Conservation (phyloP, 2,797 vertebrate genomes). For the Brachymystax lenok region DNA sequence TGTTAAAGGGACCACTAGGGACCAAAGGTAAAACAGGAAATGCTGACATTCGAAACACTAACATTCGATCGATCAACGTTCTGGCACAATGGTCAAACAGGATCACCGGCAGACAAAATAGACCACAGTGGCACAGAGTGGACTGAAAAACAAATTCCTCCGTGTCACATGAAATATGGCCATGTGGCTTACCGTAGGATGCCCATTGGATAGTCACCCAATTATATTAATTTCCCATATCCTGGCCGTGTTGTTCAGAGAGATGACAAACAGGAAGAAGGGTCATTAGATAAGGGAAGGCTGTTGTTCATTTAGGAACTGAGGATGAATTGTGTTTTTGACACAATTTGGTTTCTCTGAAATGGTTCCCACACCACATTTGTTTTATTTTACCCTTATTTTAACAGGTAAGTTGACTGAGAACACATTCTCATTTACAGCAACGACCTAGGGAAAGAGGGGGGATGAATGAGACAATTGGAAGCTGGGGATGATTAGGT, state of each 20-base stretch:
- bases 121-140: conserved; percentile 59
- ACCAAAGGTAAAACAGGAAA: conserved; percentile 62
- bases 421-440: no score
- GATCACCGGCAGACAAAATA: conserved; percentile 49
- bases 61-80: conserved; percentile 46
- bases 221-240: conserved; percentile 67
- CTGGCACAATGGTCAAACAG: conserved; percentile 64
- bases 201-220: conserved; percentile 54
- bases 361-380: conserved; percentile 33
- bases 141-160: conserved; percentile 54
- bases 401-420: no score
- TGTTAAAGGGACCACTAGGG: conserved; percentile 32
- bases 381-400: no score
- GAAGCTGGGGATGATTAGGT: no score
- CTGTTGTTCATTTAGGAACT: conserved; percentile 51
- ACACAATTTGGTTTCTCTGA: conserved; percentile 37
- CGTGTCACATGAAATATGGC: conserved; percentile 58
- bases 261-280: conserved; percentile 58
- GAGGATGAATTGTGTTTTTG: conserved; percentile 48
- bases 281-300: conserved; percentile 46
- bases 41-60: conserved; percentile 2
- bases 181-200: conserved; percentile 5
- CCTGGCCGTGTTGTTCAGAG: conserved; percentile 62
- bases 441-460: no score
- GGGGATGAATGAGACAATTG: no score